Percentiles rank a stretch among this genome's conserved stretches.
Conservation (phyloP, 2,888 invertebrate species). For the Chalcosyrphus nemorum region DNA sequence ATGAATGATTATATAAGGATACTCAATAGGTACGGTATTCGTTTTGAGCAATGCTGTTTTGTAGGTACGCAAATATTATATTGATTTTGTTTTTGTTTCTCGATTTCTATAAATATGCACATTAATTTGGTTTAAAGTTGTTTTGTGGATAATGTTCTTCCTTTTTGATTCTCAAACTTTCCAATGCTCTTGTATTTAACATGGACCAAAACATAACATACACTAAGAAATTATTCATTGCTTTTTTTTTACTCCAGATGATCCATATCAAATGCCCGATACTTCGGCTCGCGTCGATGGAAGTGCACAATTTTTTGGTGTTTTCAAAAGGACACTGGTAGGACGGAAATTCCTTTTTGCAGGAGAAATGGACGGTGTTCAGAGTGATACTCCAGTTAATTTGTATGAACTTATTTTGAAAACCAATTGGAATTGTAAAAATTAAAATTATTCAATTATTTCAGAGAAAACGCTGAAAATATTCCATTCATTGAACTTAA, state of each 20-base stretch:
- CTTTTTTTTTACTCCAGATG: conserved; percentile 17
- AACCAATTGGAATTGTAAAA: no score
- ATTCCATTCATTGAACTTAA: conserved; percentile 87
- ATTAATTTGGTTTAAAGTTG: no score
- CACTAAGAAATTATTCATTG: not conserved
- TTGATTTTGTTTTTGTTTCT: not conserved
- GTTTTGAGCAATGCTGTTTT: conserved; percentile 21
- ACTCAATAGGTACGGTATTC: not conserved
- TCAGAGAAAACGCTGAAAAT: not conserved
- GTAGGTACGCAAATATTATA: not conserved
- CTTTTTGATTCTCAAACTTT: no score
- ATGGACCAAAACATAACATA: no score
- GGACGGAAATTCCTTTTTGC: conserved; percentile 85
- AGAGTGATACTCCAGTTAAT: not conserved
- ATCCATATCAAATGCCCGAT: conserved; percentile 74
- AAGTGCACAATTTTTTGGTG: conserved; percentile 85
- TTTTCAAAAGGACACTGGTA: conserved; percentile 85
- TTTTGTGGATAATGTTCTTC: no score
- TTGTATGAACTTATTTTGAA: no score
- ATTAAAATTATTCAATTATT: not conserved
- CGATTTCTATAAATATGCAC: no score
- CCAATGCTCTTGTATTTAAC: no score
- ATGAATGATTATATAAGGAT: not conserved
- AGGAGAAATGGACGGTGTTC: conserved; percentile 43
- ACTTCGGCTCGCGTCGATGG: conserved; percentile 82